These are phyloP conservation scores for Odontocolon sp. DNA, from an alignment of 2,888 invertebrate genomes.

Conservation along the genomic window DNA sequence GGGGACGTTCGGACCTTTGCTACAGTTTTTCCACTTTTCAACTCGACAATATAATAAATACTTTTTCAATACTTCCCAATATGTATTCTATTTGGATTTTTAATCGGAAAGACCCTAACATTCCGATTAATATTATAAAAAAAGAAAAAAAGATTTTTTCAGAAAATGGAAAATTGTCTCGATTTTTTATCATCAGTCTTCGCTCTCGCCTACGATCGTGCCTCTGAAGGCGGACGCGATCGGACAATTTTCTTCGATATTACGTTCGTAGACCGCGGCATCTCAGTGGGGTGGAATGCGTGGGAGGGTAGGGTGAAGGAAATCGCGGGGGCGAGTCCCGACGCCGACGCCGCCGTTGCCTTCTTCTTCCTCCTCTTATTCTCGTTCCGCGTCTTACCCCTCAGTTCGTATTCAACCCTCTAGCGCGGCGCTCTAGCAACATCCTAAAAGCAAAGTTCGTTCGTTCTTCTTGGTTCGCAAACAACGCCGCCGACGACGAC, in stretches of 20 bases:
- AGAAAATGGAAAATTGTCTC: not conserved
- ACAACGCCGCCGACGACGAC: not conserved
- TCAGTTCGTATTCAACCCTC: conserved; percentile 41
- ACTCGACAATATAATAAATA: too few relatives aligned
- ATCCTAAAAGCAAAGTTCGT: not conserved
- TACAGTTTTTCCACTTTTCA: too few relatives aligned
- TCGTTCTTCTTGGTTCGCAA: not conserved
- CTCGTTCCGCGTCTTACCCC: conserved; percentile 10
- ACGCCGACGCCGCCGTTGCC: conserved; percentile 31
- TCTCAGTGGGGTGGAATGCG: not conserved
- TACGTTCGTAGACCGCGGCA: not conserved
- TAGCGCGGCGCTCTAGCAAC: conserved; percentile 6
- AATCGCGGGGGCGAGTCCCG: conserved; percentile 33
- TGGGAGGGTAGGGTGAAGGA: conserved; percentile 16
- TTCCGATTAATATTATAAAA: not conserved
- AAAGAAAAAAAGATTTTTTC: not conserved
- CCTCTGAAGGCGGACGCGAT: not conserved
- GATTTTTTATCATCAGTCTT: not conserved
- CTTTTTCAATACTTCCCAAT: too few relatives aligned
- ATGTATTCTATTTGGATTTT: too few relatives aligned
- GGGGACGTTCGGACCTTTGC: too few relatives aligned
- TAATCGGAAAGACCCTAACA: not conserved
- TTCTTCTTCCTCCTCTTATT: conserved; percentile 7
- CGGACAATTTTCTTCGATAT: not conserved
- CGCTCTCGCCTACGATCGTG: not conserved